Evolutionary conservation across 2,888 invertebrate genomes (phyloP), one percentile per base, ranked within the genome.

Genomic region (Panorpa germanica): DNA sequence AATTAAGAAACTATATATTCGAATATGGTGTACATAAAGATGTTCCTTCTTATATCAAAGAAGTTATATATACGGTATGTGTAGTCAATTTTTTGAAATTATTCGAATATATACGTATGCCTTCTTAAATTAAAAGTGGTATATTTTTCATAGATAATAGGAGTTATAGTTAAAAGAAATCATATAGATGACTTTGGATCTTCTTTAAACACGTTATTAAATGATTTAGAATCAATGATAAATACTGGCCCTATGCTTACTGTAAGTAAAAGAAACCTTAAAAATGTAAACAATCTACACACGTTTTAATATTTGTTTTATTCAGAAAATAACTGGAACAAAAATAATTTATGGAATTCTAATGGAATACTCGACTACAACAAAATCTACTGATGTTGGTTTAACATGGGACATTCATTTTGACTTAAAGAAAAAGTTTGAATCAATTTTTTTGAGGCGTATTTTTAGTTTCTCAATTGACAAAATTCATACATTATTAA

Each of bases 351-450:
- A 73, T 32, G 73, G 82, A 7, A 59, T 91, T 26, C 71, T 90
- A 61, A 81, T 82, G 58, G 90, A 90, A 52, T 88, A 83, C 57
- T 76, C 82, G 6, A 78, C 70, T 17, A 80, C 83, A 4, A 71
- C 76, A 2, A 75, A 82, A 45, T 81, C 86, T 2, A 74, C 83
- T 18, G 83, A 83, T 53, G 75, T 85, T 8, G 85, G 86, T 5
- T 58, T 90, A 28, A 73, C 85, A 24, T 88, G 82, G 81, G 85
- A 85, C 52, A 68, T 75, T 19, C 88, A 91, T 53, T 72, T 77
- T 43, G 66, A 70, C 45, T 72, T 81, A 17, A 90, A 88, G 52
- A 72, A 71, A 43, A 68, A 74, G 23, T 90, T 91, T 58, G 86
- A 90, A 61, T 67, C 62, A 13, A 61, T 66, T 28, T 80, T 85